Conservation (phyloP, 2,797 vertebrate species). For the Poeciliopsis infans region DNA sequence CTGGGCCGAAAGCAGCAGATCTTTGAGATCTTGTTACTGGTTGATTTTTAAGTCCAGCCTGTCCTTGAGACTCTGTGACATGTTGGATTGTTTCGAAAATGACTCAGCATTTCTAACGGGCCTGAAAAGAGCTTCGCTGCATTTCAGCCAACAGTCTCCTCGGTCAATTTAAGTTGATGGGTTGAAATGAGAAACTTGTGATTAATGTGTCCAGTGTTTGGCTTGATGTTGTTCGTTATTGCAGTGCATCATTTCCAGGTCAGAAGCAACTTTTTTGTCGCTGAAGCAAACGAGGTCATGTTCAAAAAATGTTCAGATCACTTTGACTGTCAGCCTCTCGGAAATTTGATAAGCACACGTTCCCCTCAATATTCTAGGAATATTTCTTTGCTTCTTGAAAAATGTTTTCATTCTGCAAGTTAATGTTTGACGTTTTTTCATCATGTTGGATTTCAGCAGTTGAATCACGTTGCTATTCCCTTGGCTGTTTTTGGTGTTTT, state of each 20-base stretch:
- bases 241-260: slow-evolving; percentile 12
- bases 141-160: neutral
- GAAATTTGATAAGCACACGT: neutral
- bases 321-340: neutral
- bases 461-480: neutral
- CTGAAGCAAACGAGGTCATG: slow-evolving; percentile 3
- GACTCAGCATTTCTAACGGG: slow-evolving; percentile 11
- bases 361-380: neutral
- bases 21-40: slow-evolving; percentile 9
- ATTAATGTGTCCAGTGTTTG: slow-evolving; percentile 1
- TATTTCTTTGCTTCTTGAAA: neutral
- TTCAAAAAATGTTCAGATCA: slow-evolving; percentile 37
- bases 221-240: neutral
- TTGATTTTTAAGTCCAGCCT: slow-evolving; percentile 19
- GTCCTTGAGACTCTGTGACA: slow-evolving; percentile 16
- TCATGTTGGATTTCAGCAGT: too few relatives aligned
- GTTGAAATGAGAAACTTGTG: slow-evolving; percentile 9
- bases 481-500: neutral
- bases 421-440: neutral
- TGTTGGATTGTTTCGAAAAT: slow-evolving; percentile 9
- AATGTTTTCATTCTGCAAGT: neutral
- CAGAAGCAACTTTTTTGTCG: slow-evolving; percentile 17
- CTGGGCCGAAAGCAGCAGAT: slow-evolving; percentile 40
- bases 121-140: neutral
- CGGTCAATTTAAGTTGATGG: slow-evolving; percentile 3